phyloP scores from a whole-genome alignment of 2,797 vertebrate genomes.

The Alectoris magna region DNA sequence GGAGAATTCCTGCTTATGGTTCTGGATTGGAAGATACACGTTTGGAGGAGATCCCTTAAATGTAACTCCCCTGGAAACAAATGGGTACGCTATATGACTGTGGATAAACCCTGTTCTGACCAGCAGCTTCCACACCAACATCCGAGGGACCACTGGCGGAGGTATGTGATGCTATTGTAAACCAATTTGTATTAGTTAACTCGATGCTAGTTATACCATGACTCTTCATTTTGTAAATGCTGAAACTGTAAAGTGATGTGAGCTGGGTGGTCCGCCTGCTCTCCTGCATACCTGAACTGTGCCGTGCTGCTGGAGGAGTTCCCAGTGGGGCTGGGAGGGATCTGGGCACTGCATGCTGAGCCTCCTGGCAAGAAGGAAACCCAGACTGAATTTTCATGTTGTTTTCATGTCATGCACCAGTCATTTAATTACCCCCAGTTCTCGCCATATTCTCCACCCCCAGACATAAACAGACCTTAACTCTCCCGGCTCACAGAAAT shows the following conservation, averaged over 20 bases:
- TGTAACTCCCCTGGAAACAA: background rate
- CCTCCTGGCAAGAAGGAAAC: background rate
- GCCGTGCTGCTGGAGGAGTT: background rate
- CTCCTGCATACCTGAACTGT: background rate
- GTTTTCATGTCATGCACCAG: background rate
- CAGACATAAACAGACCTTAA: fast-evolving
- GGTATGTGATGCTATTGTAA: background rate
- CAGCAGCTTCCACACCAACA: background rate
- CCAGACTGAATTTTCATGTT: background rate
- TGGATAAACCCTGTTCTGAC: background rate
- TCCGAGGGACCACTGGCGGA: background rate
- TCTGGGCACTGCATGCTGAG: background rate
- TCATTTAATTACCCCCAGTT: background rate
- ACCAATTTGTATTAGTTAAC: background rate
- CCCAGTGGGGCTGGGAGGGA: background rate
- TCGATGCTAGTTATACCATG: background rate
- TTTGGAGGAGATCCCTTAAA: background rate
- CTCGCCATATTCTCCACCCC: background rate
- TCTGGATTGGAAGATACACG: background rate
- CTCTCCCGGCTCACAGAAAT: background rate
- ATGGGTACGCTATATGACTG: fast-evolving
- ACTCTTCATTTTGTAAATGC: fast-evolving
- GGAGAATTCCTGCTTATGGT: background rate
- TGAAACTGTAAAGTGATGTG: fast-evolving
- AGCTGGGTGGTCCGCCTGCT: background rate